A percentile compares a stretch with the other conserved stretches of the same genome.
Evolutionary conservation across 2,797 vertebrate genomes (phyloP).

Genomic region (Mus minutoides): DNA sequence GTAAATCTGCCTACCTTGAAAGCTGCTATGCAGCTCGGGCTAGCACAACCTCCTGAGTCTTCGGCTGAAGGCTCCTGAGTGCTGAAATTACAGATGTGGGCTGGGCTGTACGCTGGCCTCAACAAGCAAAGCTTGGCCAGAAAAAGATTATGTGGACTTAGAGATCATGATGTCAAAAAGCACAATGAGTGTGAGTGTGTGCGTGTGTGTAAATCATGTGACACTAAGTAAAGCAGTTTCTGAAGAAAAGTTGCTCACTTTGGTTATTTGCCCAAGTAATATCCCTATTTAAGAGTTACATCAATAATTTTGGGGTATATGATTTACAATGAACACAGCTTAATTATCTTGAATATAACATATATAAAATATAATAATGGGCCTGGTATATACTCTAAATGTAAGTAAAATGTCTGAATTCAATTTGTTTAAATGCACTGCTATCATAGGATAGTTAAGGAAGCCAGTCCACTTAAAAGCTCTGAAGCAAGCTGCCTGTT

Average conservation of each 20-base stretch:
- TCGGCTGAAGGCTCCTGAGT: neutral
- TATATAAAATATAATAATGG: neutral
- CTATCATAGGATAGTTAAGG: conserved; percentile 31
- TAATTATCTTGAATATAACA: conserved; percentile 45
- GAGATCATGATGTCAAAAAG: conserved; percentile 10
- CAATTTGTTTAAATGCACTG: conserved; percentile 16
- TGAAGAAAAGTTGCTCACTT: conserved; percentile 33
- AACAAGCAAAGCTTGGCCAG: conserved; percentile 33
- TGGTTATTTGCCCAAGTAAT: conserved; percentile 46
- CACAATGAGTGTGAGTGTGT: neutral
- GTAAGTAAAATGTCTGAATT: conserved; percentile 43
- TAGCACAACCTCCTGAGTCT: neutral
- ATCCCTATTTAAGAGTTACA: conserved; percentile 19
- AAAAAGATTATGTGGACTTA: conserved; percentile 52
- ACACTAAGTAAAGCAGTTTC: conserved; percentile 3
- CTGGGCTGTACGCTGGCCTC: neutral
- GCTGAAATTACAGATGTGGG: no score
- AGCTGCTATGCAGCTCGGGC: neutral
- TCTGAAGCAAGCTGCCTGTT: conserved; percentile 45
- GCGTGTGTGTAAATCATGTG: neutral
- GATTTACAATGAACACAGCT: conserved; percentile 52
- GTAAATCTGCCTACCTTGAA: neutral
- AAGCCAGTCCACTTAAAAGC: conserved; percentile 41
- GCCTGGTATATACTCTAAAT: conserved; percentile 33
- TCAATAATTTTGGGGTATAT: neutral